phyloP scores from a whole-genome alignment of 2,113 vertebrate genomes.

The Datnioides undecimradiatus region DNA sequence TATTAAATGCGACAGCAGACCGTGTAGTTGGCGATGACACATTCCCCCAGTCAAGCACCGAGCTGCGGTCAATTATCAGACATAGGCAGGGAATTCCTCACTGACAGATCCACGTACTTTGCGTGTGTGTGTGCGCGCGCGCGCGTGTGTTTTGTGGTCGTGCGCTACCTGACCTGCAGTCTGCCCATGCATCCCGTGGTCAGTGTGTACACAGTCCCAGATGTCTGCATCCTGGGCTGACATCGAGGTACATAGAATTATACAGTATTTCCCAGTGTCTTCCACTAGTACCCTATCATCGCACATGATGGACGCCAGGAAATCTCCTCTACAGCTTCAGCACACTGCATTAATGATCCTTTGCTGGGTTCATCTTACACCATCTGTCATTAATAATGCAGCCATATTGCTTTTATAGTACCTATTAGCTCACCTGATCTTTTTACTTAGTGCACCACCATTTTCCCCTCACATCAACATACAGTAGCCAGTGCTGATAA shows the following conservation, averaged over 20 bases:
- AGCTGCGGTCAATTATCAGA: constrained; percentile 75
- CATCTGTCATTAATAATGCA: constrained; percentile 66
- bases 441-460: constrained; percentile 1
- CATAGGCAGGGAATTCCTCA: constrained; percentile 77
- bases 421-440: constrained; percentile 54
- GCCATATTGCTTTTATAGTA: constrained; percentile 43
- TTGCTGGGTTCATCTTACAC: constrained; percentile 45
- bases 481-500: not conserved
- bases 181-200: constrained; percentile 25
- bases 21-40: constrained; percentile 72
- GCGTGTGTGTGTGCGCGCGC: not conserved
- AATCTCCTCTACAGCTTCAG: not conserved
- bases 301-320: constrained; percentile 6
- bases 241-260: not conserved
- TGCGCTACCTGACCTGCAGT: constrained; percentile 48
- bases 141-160: not conserved
- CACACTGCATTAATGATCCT: constrained; percentile 11
- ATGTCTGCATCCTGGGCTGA: constrained; percentile 34
- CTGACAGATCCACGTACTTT: constrained; percentile 4
- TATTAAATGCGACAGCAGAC: constrained; percentile 79
- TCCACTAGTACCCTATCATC: not conserved
- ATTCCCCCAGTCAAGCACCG: constrained; percentile 59
- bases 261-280: not conserved
- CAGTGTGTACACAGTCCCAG: constrained; percentile 18
- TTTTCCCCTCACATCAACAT: not conserved